A percentile compares a stretch with the other conserved stretches of the same genome.
Conservation (phyloP, 2,113 vertebrate species). For the Romanogobio albipinnatus region DNA sequence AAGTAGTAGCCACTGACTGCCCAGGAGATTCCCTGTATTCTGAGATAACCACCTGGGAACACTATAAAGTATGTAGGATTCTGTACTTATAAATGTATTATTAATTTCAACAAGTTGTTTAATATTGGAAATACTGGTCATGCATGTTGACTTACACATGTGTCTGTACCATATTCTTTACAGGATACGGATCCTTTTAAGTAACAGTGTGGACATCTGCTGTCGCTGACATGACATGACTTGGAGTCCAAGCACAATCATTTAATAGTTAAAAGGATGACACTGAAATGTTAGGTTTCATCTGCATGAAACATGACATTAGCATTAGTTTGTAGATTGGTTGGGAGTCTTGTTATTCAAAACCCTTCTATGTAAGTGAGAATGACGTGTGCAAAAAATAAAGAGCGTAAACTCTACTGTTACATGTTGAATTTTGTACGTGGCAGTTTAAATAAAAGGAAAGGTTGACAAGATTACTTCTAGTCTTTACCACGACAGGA, state of each 20-base stretch:
- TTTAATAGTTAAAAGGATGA: not conserved
- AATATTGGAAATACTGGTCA: not conserved
- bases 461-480: not conserved
- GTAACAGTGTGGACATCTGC: not conserved
- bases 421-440: not conserved
- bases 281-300: not conserved
- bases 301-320: not conserved
- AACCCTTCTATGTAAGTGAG: not conserved
- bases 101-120: not conserved
- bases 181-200: conserved; percentile 17
- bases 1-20: conserved; percentile 79
- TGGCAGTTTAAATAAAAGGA: not conserved
- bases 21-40: conserved; percentile 82
- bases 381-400: not conserved
- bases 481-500: conserved; percentile 47
- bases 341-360: not conserved
- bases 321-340: not conserved
- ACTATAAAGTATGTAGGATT: conserved; percentile 59
- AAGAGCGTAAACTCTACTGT: not conserved
- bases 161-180: not conserved
- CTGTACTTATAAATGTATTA: not conserved
- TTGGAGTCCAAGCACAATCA: not conserved
- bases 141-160: too few relatives aligned
- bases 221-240: not conserved
- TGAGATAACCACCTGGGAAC: conserved; percentile 80